These are phyloP conservation scores for Atta cephalotes DNA, from an alignment of 1,140 invertebrate genomes.

Conservation along the genomic window DNA sequence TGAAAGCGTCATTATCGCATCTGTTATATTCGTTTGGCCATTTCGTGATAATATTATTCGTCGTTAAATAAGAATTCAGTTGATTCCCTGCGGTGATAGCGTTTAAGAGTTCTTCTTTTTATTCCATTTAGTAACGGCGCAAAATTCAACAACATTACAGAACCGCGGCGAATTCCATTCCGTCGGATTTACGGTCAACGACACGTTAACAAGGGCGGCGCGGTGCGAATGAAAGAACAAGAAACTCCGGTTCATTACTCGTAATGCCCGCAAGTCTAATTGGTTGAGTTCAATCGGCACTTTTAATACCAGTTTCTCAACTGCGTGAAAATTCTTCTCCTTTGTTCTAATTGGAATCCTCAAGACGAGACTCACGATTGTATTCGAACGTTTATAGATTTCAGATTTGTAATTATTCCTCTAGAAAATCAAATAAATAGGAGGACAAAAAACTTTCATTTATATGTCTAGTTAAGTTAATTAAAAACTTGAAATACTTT, in stretches of 20 bases:
- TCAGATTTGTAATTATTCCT: not conserved
- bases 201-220: constrained; percentile 67
- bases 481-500: not conserved
- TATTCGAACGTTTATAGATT: not conserved
- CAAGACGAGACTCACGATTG: not conserved
- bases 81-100: not conserved
- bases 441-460: not conserved
- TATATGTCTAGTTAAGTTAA: not conserved
- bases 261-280: constrained; percentile 52
- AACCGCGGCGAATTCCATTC: constrained; percentile 34
- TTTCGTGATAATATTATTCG: constrained; percentile 46
- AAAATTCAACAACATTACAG: constrained; percentile 17
- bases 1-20: not conserved
- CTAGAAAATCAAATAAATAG: constrained; percentile 1
- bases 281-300: constrained; percentile 60
- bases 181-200: constrained; percentile 55
- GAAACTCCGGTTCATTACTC: constrained; percentile 55
- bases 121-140: not conserved
- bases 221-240: constrained; percentile 27
- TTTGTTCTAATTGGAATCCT: constrained; percentile 27
- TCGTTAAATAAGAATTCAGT: constrained; percentile 20
- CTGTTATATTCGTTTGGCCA: not conserved
- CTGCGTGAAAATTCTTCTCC: constrained; percentile 5
- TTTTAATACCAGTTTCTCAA: constrained; percentile 60
- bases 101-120: constrained; percentile 5